Conservation (phyloP, 2,888 invertebrate species). For the Elgonia sp. region DNA sequence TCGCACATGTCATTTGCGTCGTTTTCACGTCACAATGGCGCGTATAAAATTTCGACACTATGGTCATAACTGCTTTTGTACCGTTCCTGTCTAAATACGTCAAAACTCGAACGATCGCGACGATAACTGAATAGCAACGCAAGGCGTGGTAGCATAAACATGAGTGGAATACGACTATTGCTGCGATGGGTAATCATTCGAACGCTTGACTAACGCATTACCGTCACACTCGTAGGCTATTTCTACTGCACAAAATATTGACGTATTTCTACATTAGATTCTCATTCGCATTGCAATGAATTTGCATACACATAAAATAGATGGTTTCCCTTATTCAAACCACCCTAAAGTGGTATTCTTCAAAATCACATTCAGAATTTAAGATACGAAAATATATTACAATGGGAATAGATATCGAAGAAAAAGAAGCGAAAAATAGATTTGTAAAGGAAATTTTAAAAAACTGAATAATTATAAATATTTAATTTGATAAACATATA, state of each 20-base stretch:
- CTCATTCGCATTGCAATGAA: not conserved
- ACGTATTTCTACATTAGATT: slow-evolving; percentile 39
- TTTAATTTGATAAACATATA: no score
- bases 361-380: not conserved
- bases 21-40: slow-evolving; percentile 18
- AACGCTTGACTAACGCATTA: slow-evolving; percentile 8
- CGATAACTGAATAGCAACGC: slow-evolving; percentile 49
- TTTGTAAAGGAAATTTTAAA: no score
- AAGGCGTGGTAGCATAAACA: slow-evolving; percentile 37
- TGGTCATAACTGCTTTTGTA: slow-evolving; percentile 39
- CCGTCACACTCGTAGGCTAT: slow-evolving; percentile 9
- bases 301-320: slow-evolving; percentile 6
- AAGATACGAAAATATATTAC: no score
- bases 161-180: slow-evolving; percentile 33
- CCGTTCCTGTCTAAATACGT: slow-evolving; percentile 28
- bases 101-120: slow-evolving; percentile 46
- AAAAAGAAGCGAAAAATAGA: no score
- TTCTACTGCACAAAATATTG: slow-evolving; percentile 26
- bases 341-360: not conserved
- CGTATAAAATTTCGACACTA: slow-evolving; percentile 46
- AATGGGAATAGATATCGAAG: no score
- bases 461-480: no score
- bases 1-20: slow-evolving; percentile 11
- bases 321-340: not conserved
- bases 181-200: slow-evolving; percentile 20